phyloP scores from a whole-genome alignment of 2,888 invertebrate genomes.

The Allygus modestus region DNA sequence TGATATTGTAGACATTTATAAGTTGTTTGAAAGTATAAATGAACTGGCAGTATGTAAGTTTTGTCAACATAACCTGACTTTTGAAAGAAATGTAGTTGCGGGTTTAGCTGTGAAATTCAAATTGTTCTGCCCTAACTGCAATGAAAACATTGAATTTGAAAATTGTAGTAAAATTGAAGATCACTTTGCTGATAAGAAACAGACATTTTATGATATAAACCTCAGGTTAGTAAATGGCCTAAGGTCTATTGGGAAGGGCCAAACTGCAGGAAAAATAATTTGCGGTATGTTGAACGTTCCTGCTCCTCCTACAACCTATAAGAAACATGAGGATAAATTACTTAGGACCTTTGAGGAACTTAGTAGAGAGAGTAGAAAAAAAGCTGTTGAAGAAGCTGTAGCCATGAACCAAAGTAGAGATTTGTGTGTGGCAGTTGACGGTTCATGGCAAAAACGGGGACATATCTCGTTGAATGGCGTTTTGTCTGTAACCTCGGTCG shows the following conservation, averaged over 20 bases:
- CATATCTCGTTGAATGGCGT: constrained; percentile 44
- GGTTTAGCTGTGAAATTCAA: constrained; percentile 47
- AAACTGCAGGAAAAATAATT: constrained; percentile 20
- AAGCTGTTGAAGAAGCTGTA: constrained; percentile 20
- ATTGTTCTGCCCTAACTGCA: constrained; percentile 16
- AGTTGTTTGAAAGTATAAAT: not conserved
- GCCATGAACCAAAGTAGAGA: constrained; percentile 40
- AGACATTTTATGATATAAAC: constrained; percentile 50
- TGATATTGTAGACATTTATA: constrained; percentile 25
- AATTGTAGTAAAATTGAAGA: constrained; percentile 6
- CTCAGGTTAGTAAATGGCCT: constrained; percentile 47
- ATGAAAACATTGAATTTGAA: not conserved
- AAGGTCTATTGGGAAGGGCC: constrained; percentile 46
- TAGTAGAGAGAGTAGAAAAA: constrained; percentile 26
- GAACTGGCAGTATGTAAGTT: constrained; percentile 33
- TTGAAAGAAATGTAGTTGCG: constrained; percentile 38
- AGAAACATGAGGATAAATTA: constrained; percentile 39
- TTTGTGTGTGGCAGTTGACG: constrained; percentile 53
- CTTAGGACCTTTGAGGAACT: constrained; percentile 27
- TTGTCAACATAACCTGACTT: constrained; percentile 40
- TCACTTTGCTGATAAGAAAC: not conserved
- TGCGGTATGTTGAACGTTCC: constrained; percentile 31
- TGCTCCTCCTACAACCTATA: constrained; percentile 30
- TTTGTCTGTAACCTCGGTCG: constrained; percentile 40
- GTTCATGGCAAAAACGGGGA: constrained; percentile 48